Conservation (phyloP, 1,140 invertebrate genomes). For the Pollicipes pollicipes region DNA sequence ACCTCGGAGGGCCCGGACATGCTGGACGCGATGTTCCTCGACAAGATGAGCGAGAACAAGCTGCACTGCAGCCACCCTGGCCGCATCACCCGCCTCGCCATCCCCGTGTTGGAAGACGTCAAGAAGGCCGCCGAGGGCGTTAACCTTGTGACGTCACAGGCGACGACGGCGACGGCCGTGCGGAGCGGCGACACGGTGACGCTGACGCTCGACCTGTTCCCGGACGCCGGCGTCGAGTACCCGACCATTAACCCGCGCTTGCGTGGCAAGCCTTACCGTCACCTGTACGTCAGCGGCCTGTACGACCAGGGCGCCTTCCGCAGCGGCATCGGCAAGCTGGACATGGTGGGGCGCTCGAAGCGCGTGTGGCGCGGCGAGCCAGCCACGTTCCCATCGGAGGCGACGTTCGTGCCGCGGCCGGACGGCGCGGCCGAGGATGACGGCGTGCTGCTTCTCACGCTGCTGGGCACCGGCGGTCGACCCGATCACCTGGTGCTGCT, state of each 20-base stretch:
- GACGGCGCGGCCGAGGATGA: conserved; percentile 12
- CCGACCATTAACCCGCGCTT: conserved; percentile 11
- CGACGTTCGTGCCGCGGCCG: conserved; percentile 8
- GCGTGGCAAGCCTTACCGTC: conserved; percentile 10
- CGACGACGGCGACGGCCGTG: conserved; percentile 8
- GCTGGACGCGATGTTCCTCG: conserved; percentile 26
- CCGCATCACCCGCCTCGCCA: conserved; percentile 20
- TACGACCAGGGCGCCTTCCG: conserved; percentile 11
- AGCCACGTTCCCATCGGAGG: conserved; percentile 11
- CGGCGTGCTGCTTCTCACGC: conserved; percentile 12
- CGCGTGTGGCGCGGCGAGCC: conserved; percentile 11
- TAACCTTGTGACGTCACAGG: conserved; percentile 7
- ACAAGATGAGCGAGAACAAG: conserved; percentile 21
- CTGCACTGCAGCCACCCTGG: conserved; percentile 19
- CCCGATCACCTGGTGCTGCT: conserved; percentile 13
- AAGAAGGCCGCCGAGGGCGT: conserved; percentile 10
- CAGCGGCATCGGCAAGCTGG: conserved; percentile 13
- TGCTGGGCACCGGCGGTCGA: conserved; percentile 5
- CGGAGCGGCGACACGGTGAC: conserved; percentile 8
- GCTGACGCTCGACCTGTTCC: conserved; percentile 4
- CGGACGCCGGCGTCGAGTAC: conserved; percentile 14
- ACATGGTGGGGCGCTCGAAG: conserved; percentile 9
- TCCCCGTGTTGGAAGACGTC: no score
- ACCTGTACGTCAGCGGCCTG: conserved; percentile 12
- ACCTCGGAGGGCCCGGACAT: conserved; percentile 26